These are phyloP conservation scores for Nyctereutes procyonoides DNA, from an alignment of 2,113 vertebrate species.

Conservation along the genomic window DNA sequence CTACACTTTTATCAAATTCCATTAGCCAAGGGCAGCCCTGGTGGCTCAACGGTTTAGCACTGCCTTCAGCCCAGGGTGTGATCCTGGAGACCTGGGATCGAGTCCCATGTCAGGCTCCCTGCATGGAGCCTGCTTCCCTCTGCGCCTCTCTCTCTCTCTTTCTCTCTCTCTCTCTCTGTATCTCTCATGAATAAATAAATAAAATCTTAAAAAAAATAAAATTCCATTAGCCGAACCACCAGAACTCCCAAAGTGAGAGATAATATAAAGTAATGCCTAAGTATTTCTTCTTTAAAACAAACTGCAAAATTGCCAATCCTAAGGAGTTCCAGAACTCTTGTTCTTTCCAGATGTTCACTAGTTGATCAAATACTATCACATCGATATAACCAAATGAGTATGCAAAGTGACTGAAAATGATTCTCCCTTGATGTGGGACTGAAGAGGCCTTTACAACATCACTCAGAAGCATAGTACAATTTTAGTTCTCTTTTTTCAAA, in stretches of 20 bases:
- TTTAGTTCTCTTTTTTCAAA: not conserved
- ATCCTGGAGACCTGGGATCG: too few relatives aligned
- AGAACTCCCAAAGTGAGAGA: not conserved
- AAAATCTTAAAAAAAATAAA: not conserved
- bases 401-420: conserved; percentile 3
- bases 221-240: not conserved
- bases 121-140: too few relatives aligned
- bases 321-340: not conserved
- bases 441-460: not conserved
- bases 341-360: conserved; percentile 44
- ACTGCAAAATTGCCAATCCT: not conserved
- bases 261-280: not conserved
- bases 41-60: too few relatives aligned
- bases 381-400: not conserved
- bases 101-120: too few relatives aligned
- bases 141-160: too few relatives aligned
- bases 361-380: conserved; percentile 4
- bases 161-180: too few relatives aligned
- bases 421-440: not conserved
- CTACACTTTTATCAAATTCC: not conserved
- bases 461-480: not conserved
- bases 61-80: too few relatives aligned
- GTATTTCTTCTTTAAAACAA: not conserved
- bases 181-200: too few relatives aligned
- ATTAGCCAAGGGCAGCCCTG: not conserved